phyloP scores from a whole-genome alignment of 1,140 invertebrate genomes.

The Eueides isabella region DNA sequence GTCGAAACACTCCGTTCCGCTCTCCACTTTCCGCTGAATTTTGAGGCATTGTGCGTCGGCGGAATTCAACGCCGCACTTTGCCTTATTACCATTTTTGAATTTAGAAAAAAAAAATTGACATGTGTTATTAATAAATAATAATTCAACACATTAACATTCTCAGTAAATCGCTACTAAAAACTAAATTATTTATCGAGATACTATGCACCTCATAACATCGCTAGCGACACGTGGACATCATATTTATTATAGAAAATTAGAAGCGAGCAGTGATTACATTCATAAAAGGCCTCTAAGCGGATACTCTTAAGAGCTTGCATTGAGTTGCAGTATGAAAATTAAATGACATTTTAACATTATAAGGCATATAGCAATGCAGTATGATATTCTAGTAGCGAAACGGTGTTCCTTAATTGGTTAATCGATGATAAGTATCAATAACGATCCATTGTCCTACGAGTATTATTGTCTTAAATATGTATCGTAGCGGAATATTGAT shows the following conservation, averaged over 20 bases:
- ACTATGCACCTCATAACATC: not conserved
- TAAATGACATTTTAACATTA: not conserved
- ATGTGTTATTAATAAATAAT: too few relatives aligned
- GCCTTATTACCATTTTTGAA: too few relatives aligned
- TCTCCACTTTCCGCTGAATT: too few relatives aligned
- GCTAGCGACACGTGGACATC: not conserved
- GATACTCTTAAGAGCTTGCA: not conserved
- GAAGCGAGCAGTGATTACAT: not conserved
- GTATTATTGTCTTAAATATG: conserved; percentile 22
- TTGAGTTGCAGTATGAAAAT: conserved; percentile 2
- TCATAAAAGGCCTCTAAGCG: not conserved
- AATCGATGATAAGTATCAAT: conserved; percentile 47
- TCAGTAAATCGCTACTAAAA: not conserved
- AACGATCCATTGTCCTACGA: conserved; percentile 47
- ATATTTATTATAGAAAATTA: conserved; percentile 1
- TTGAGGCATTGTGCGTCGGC: too few relatives aligned
- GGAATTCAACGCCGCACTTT: too few relatives aligned
- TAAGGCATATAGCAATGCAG: not conserved
- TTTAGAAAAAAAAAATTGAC: too few relatives aligned
- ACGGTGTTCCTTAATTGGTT: conserved; percentile 37
- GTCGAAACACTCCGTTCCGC: too few relatives aligned
- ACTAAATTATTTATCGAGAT: not conserved
- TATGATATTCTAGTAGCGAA: conserved; percentile 30
- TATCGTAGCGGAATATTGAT: conserved; percentile 31
- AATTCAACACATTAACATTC: not conserved